Base-by-base conservation (phyloP, 2,797 vertebrate species). In the Urosaurus nigricauda region DNA sequence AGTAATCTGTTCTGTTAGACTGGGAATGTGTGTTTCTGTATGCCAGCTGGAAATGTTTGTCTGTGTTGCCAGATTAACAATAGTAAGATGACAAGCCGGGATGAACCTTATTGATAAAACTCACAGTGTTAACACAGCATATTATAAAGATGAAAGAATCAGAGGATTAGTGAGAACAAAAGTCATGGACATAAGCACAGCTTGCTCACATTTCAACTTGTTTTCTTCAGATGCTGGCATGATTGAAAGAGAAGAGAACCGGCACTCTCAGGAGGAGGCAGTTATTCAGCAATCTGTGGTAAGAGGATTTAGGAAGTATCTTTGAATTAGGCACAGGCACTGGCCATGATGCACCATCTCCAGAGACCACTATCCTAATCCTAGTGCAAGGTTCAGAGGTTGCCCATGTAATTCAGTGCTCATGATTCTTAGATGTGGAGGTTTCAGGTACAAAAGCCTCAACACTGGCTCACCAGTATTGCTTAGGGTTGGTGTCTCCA, bases 251-350 rank as follows among this genome's bases (percentile, higher is more conserved):
- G 92, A 94, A 90, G 94, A 95, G 82, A 91, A 78, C 32, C 0
- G 19, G 35, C 92, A 0, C 16, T 63, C 91, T 0, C 92, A 86
- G 86, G 95, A 94, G 0, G 92, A 93, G 1, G 0, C 92, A 0
- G 89, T 82, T 37, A 90, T 77, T 9, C 97, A 95, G 90, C 94
- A 95, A 5, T 93, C 94, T 0, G 13, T 94, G 96, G 96, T 97
- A 87, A 88, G 92, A 86, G 2, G 0, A 0, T 0, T 11, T 68
- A 32, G 24, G 63, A 65, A 65, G 63, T 2, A 29, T 32, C 65
- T 68, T 68, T 68, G 65, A 32, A 68, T 68, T 68, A 32, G 29
- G 65, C 65, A 32, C 29, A 12, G 29, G 29, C 29, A 68, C 9
- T 32, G 29, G 29, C 11, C 29, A 32, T 29, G 29, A 29, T 68